phyloP scores from a whole-genome alignment of 2,888 invertebrate species.

The Cantharis rustica region DNA sequence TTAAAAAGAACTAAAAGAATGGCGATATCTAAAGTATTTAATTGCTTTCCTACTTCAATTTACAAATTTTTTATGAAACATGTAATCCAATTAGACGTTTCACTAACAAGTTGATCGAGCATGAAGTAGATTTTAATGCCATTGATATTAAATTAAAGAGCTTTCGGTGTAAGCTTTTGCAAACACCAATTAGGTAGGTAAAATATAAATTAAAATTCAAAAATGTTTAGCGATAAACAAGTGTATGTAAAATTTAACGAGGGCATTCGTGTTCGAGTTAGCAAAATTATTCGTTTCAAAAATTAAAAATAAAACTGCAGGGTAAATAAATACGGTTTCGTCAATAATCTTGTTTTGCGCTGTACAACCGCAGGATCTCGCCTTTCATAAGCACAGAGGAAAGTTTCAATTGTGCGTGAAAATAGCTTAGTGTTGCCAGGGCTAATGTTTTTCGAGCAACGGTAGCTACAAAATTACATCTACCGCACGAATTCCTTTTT shows the following conservation, averaged over 20 bases:
- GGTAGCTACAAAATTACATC: constrained; percentile 8
- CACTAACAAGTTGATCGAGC: not conserved
- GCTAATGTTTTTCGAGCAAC: constrained; percentile 1
- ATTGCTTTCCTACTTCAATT: not conserved
- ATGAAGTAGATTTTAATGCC: not conserved
- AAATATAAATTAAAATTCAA: not conserved
- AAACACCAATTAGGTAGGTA: not conserved
- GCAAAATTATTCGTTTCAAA: not conserved
- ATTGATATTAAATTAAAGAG: not conserved
- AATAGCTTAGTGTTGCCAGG: constrained; percentile 14
- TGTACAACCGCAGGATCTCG: constrained; percentile 17
- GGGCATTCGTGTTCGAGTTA: not conserved
- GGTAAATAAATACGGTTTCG: constrained; percentile 22
- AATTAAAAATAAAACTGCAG: not conserved
- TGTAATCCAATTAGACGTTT: not conserved
- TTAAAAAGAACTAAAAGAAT: no score
- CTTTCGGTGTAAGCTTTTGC: not conserved
- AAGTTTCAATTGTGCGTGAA: constrained; percentile 27
- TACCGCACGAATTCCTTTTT: constrained; percentile 14
- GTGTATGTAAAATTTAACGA: not conserved
- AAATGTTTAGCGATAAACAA: not conserved
- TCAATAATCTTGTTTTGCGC: constrained; percentile 23
- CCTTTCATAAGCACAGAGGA: constrained; percentile 20
- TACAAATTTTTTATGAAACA: not conserved
- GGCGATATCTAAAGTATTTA: not conserved